Base-by-base conservation (phyloP, 2,888 invertebrate species). In the Zygaena filipendulae region DNA sequence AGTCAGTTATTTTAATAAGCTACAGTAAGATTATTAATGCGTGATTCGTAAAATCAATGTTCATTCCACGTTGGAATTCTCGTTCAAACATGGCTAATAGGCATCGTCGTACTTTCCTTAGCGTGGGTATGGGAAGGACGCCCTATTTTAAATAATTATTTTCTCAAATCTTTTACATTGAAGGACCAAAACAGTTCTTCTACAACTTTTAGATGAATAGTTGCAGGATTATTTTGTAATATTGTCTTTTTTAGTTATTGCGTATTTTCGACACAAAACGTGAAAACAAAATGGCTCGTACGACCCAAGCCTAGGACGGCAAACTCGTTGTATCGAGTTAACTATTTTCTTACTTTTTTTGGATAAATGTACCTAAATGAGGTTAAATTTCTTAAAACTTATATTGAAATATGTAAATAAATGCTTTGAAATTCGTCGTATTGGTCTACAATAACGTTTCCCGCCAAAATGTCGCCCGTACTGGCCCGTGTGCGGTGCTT, bases 241-340 rank as follows among this genome's bases (percentile, higher is more conserved):
- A 50, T 55, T 56, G 77, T 64, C 70, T 66, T 59, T 52, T 59
- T 49, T 47, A 60, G 66, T 60, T 67, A 77, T 57, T 77, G 77
- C 79, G 74, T 79, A 79, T 74, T 77, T 75, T 77, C 67, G 53
- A 63, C 71, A 66, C 64, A 74, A 74, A 62, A 61, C 58, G 74
- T 70, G 68, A 81, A 81, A 81, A 81, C 80, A 80, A 81, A 80
- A 81, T 80, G 80, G 81, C 80, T 80, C 80, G 60, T 71, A 56
- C 70, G 61, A 71, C 68, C 70, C 69, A 71, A 70, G 75, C 75
- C 52, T 71, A 66, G 75, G 70, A 67, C 77, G 74, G 64, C 74
- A 79, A 75, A 75, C 77, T 75, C 74, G 66, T 57, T 74, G 52
- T 64, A 77, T 56, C 67, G 59, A 58, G 62, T 71, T 74, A 67